Evolutionary conservation across 2,888 invertebrate genomes (phyloP).

Genomic region (Cyaniris semiargus): DNA sequence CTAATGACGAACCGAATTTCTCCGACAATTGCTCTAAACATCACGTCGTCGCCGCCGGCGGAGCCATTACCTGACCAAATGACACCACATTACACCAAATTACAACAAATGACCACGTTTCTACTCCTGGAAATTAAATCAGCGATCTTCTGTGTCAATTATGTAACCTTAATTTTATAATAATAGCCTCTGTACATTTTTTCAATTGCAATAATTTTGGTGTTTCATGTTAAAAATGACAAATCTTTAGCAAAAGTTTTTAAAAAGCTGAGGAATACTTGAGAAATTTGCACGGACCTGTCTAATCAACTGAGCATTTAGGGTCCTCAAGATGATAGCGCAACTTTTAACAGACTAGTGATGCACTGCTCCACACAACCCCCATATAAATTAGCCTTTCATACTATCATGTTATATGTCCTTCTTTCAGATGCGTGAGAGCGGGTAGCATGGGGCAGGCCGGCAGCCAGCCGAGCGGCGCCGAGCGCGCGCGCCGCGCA

Average conservation of each 20-base stretch:
- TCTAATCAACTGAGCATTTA: neutral
- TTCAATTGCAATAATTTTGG: neutral
- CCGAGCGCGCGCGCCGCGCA: constrained; percentile 59
- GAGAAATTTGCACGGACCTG: neutral
- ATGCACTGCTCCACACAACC: neutral
- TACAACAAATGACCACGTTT: constrained; percentile 14
- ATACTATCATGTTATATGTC: neutral
- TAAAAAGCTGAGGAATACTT: neutral
- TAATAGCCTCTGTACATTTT: neutral
- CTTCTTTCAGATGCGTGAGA: constrained; percentile 56
- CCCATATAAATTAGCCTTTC: neutral
- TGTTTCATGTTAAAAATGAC: neutral
- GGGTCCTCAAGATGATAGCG: neutral
- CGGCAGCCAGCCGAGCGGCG: constrained; percentile 67
- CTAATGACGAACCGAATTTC: constrained; percentile 5
- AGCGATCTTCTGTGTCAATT: neutral
- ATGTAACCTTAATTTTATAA: neutral
- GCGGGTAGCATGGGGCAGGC: constrained; percentile 69
- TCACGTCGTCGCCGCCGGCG: neutral
- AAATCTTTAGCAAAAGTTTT: neutral
- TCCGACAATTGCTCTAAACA: neutral
- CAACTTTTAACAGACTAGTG: neutral
- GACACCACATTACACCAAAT: constrained; percentile 6
- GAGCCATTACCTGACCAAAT: neutral
- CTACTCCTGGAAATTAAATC: constrained; percentile 12